Evolutionary conservation across 1,140 invertebrate genomes (phyloP), one percentile per base, ranked within the genome.

Genomic region (Eriosoma lanigerum): DNA sequence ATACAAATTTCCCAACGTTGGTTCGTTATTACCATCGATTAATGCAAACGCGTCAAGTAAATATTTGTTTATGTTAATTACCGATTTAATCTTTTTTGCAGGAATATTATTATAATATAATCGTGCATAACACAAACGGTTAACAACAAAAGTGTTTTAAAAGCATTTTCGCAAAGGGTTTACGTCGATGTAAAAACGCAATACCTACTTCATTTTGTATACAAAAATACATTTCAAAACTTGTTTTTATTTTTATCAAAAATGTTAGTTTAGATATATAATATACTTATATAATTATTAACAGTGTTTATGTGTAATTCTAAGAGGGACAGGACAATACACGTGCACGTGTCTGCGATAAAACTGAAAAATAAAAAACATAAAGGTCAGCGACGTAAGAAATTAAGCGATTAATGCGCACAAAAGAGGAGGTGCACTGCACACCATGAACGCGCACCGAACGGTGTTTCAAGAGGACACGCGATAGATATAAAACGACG

Each of bases 21-120:
- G 21, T 29, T 62, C 29, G 29, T 19, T 1, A n/a, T n/a, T n/a
- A 26, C 29, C 9, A n/a, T 46, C n/a, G 38, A 46, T 68, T 68
- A 68, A 68, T 68, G 32, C n/a, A 46, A 68, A 68, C 64, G 32
- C 44, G 66, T 48, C 66, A 38, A 68, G 66, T 68, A 68, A 68
- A 68, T 68, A 68, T 68, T 68, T 68, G 46, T 68, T 46, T 68
- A 68, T 48, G 66, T 48, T 48, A 68, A 68, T 68, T 24, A 46
- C 38, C 13, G 64, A 68, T 44, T 68, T 68, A 68, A 68, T 68
- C 46, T 68, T 68, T 44, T 46, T 6, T 13, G n/a, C n/a, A n/a
- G 66, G 66, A 68, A 68, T 68, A 48, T 68, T 68, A 68, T 68
- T 64, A 6, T 46, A 24, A 15, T 24, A 62, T 0, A 1, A 24